Conservation (phyloP, 2,797 vertebrate species). For the Tauraco hartlaubi region DNA sequence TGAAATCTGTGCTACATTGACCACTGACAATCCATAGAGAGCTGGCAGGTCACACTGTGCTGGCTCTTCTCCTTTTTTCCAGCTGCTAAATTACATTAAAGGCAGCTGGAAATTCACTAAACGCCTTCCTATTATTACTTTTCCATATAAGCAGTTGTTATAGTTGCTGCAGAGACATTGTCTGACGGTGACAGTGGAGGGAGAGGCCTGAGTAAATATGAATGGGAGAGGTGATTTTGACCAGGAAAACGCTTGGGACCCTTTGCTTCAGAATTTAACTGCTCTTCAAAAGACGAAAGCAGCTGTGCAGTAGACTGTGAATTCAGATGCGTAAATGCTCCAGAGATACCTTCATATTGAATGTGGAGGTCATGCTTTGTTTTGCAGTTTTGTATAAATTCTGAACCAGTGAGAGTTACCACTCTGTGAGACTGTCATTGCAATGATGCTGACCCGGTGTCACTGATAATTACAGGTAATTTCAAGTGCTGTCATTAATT, state of each 20-base stretch:
- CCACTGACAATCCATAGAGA: conserved; percentile 63
- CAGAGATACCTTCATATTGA: conserved; percentile 19
- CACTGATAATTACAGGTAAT: conserved; percentile 74
- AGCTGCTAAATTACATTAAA: conserved; percentile 70
- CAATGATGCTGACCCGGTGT: conserved; percentile 27
- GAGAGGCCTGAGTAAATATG: conserved; percentile 48
- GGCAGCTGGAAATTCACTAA: conserved; percentile 72
- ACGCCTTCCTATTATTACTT: conserved; percentile 63
- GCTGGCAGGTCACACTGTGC: conserved; percentile 53
- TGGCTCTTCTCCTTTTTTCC: conserved; percentile 60
- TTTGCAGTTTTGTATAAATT: conserved; percentile 41
- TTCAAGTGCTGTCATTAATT: conserved; percentile 66
- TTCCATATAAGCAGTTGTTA: conserved; percentile 57
- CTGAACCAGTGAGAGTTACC: neutral
- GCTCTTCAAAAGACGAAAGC: conserved; percentile 54
- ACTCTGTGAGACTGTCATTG: conserved; percentile 8
- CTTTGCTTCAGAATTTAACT: conserved; percentile 49
- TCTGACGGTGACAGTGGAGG: conserved; percentile 5
- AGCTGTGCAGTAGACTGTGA: neutral
- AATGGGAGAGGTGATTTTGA: conserved; percentile 48
- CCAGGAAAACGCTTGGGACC: conserved; percentile 44
- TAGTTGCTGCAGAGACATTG: conserved; percentile 49
- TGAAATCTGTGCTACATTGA: conserved; percentile 57
- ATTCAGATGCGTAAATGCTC: conserved; percentile 51
- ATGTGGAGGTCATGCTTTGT: conserved; percentile 26